phyloP scores from a whole-genome alignment of 1,140 invertebrate genomes.

The Scylla paramamosain region DNA sequence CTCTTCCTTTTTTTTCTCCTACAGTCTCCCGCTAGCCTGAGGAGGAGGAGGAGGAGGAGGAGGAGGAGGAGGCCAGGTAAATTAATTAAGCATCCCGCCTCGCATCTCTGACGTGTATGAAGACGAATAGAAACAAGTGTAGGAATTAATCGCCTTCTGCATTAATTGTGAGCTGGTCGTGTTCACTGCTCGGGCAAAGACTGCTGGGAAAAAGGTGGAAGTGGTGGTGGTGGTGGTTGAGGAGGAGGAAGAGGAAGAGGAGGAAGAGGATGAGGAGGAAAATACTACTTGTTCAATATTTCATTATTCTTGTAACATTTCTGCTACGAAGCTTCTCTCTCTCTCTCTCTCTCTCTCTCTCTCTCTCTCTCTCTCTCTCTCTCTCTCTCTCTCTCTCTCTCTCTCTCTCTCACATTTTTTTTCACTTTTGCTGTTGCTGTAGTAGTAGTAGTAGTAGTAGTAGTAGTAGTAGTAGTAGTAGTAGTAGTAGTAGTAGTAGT shows the following conservation, averaged over 20 bases:
- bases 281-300: too few relatives aligned
- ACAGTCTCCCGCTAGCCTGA: too few relatives aligned
- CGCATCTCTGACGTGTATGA: background rate
- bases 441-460: constrained; percentile 4
- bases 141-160: background rate
- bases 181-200: background rate
- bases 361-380: background rate
- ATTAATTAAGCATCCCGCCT: background rate
- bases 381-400: background rate
- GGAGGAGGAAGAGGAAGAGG: too few relatives aligned
- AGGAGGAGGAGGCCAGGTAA: background rate
- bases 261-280: too few relatives aligned
- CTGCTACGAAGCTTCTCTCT: background rate
- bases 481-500: constrained; percentile 18
- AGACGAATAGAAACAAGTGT: background rate
- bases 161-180: background rate
- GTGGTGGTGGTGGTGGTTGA: background rate
- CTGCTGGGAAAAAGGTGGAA: background rate
- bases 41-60: background rate
- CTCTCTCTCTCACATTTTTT: background rate
- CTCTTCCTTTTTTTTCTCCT: too few relatives aligned
- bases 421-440: background rate
- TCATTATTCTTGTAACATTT: too few relatives aligned
- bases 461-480: constrained; percentile 11
- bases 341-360: constrained; percentile 11